Conservation (phyloP, 2,888 invertebrate genomes). For the Trissolcus brochymenae region DNA sequence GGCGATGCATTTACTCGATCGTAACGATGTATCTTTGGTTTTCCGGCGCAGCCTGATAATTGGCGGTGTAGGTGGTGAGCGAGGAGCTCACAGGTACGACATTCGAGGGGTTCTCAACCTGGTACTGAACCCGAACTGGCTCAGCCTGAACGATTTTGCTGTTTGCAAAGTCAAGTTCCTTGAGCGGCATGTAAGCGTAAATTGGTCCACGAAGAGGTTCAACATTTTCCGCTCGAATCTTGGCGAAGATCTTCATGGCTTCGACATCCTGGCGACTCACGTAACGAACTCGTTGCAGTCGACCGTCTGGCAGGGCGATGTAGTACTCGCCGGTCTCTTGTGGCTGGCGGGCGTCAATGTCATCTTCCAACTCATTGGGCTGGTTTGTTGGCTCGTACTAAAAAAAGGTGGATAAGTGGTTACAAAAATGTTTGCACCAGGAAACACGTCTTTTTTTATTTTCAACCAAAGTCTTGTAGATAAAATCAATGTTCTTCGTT, state of each 20-base stretch:
- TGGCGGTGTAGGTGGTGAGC: conserved; percentile 67
- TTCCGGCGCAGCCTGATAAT: conserved; percentile 65
- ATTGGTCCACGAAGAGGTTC: conserved; percentile 81
- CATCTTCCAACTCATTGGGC: conserved; percentile 71
- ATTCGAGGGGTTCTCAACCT: conserved; percentile 63
- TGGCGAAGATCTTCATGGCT: conserved; percentile 82
- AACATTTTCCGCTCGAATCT: conserved; percentile 81
- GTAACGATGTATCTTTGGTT: conserved; percentile 70
- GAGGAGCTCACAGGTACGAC: conserved; percentile 65
- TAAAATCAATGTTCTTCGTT: too few species aligned
- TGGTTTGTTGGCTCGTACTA: conserved; percentile 65
- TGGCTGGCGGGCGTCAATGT: conserved; percentile 66
- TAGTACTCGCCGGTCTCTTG: conserved; percentile 80
- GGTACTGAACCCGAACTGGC: conserved; percentile 69
- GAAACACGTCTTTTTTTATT: too few species aligned
- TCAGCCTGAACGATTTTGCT: conserved; percentile 68
- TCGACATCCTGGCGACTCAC: conserved; percentile 78
- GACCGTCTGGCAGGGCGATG: conserved; percentile 81
- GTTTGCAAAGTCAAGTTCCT: conserved; percentile 67
- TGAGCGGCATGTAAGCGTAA: conserved; percentile 77
- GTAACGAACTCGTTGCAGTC: conserved; percentile 81
- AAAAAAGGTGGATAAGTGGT: conserved; percentile 1
- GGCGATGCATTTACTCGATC: conserved; percentile 56
- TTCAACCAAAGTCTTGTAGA: too few species aligned
- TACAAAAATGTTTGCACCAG: neutral